Evolutionary conservation across 1,140 invertebrate species (phyloP), one percentile per base, ranked within the genome.

Genomic region (Medauroidea extradentata): DNA sequence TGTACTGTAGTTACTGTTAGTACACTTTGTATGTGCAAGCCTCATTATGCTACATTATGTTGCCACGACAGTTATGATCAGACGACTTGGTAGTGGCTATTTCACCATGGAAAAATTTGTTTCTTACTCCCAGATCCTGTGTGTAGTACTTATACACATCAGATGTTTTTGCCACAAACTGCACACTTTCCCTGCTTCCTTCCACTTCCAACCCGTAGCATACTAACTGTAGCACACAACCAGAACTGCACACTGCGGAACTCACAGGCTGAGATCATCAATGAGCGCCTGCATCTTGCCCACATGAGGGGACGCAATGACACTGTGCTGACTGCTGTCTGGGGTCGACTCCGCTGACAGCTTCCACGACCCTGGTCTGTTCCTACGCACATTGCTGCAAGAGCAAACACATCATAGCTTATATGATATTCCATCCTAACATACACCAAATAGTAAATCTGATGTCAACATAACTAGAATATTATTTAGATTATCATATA

Each of bases 351-450:
- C 29, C 29, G 11, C 38, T 16, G 44, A 49, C 27, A 57, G 3
- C 19, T 41, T 57, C 46, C 46, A 57, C 27, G 56, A 57, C n/a
- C 56, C 44, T 5, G 56, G 56, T 21, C 27, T 34, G 21, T 49
- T 51, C 24, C 25, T 49, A 23, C 25, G 19, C n/a, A 57, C 44
- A 38, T 50, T 57, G 27, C 56, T 57, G 39, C 7, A 43, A 18
- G 25, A 54, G 43, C 29, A 46, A 13, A 39, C 16, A 39, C 38
- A 39, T n/a, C 16, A n/a, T n/a, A n/a, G n/a, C 38, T 39, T 39
- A 11, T 39, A 39, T 11, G 9, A 39, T 4, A 5, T 2, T 23
- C 4, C 44, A 48, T 13, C 16, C 44, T 48, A n/a, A n/a, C 19
- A 23, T 11, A 5, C 23, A 48, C 44, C 3, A 24, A 4, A 13